Conservation (phyloP, 2,888 invertebrate genomes). For the Pterobdella sp. region DNA sequence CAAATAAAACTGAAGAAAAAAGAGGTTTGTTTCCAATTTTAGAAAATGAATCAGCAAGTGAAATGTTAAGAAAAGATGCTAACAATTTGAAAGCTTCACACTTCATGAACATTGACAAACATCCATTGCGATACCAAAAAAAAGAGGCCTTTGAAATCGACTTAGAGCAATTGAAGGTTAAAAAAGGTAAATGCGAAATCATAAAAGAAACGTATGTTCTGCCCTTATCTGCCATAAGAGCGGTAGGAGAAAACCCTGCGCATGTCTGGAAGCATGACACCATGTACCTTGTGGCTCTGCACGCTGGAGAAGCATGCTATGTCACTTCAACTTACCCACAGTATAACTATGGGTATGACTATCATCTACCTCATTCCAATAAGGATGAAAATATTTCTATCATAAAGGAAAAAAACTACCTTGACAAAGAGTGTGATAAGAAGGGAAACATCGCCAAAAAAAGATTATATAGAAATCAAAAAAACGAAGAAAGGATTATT, state of each 20-base stretch:
- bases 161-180: constrained; percentile 32
- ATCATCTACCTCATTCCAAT: neutral
- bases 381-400: neutral
- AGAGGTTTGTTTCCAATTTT: too few relatives aligned
- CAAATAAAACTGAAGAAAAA: too few relatives aligned
- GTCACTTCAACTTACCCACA: constrained; percentile 1
- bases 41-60: too few relatives aligned
- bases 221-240: constrained; percentile 23
- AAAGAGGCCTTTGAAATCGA: constrained; percentile 37
- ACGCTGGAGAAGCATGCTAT: constrained; percentile 18
- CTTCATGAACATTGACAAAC: neutral
- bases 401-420: neutral
- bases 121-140: neutral
- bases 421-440: too few relatives aligned
- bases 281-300: constrained; percentile 31
- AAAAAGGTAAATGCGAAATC: neutral
- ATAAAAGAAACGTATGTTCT: constrained; percentile 24
- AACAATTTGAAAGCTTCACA: too few relatives aligned
- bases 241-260: constrained; percentile 17
- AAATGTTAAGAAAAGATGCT: too few relatives aligned
- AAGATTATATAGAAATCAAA: neutral
- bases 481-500: neutral
- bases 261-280: constrained; percentile 30
- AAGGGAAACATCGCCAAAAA: neutral
- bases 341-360: neutral